These are phyloP conservation scores for Nysson spinosus DNA, from an alignment of 2,888 invertebrate genomes.

Conservation along the genomic window DNA sequence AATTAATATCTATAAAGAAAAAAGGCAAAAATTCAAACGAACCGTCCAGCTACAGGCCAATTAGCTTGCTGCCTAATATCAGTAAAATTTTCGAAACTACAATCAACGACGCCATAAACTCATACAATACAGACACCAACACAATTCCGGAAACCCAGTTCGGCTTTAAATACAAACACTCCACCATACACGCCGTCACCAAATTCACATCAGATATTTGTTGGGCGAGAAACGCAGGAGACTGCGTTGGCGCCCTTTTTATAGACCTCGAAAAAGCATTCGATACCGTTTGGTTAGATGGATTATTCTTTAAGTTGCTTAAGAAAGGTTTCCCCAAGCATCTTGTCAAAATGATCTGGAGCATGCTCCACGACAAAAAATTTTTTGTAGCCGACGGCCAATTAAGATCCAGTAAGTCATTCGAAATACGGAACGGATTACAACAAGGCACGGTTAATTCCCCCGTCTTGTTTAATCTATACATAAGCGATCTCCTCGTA, in stretches of 20 bases:
- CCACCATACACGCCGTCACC: constrained; percentile 27
- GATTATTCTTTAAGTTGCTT: constrained; percentile 16
- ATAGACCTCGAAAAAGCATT: constrained; percentile 41
- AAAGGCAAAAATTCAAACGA: constrained; percentile 5
- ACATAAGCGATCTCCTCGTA: constrained; percentile 6
- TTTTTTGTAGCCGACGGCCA: neutral
- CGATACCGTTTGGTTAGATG: constrained; percentile 39
- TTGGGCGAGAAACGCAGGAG: neutral
- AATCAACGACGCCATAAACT: constrained; percentile 14
- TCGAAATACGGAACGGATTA: constrained; percentile 5
- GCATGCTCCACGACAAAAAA: neutral
- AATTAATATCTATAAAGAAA: constrained; percentile 27
- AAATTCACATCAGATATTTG: constrained; percentile 19
- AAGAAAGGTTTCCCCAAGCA: constrained; percentile 41
- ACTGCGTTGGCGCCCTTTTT: constrained; percentile 12
- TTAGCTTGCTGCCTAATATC: constrained; percentile 30
- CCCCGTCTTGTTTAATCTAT: constrained; percentile 10
- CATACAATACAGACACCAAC: neutral
- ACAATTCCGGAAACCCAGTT: constrained; percentile 19
- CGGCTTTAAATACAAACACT: constrained; percentile 18
- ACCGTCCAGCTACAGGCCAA: constrained; percentile 17
- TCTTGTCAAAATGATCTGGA: constrained; percentile 3
- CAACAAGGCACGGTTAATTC: constrained; percentile 16
- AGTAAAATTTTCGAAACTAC: constrained; percentile 33
- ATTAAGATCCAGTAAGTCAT: neutral